These are phyloP conservation scores for Potamarius usumacintae DNA, from an alignment of 2,113 vertebrate genomes.

Conservation along the genomic window DNA sequence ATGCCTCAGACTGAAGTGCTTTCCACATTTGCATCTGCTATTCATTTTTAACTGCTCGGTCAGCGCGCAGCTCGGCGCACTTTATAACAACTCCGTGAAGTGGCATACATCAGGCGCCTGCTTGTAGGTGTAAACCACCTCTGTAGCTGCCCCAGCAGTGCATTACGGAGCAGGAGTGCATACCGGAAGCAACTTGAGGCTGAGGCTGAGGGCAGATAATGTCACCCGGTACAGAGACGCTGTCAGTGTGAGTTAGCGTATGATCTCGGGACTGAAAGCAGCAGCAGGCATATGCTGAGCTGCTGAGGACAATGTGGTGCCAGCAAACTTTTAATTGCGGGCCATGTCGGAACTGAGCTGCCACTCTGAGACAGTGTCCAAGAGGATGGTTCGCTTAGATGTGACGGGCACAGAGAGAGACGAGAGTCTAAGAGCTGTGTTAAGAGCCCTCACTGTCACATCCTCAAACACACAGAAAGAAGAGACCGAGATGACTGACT, in stretches of 20 bases:
- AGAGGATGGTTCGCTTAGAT: not conserved
- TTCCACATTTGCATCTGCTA: conserved; percentile 59
- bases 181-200: conserved; percentile 73
- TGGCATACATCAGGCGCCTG: conserved; percentile 64
- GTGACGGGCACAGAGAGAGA: conserved; percentile 32
- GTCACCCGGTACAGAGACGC: conserved; percentile 81
- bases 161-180: conserved; percentile 79
- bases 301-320: conserved; percentile 4
- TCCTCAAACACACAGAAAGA: conserved; percentile 15
- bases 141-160: conserved; percentile 74
- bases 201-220: conserved; percentile 88
- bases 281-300: conserved; percentile 51
- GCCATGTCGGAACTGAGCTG: conserved; percentile 30
- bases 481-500: not conserved
- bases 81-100: conserved; percentile 54
- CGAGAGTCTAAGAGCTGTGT: conserved; percentile 39
- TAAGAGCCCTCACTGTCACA: conserved; percentile 18
- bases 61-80: conserved; percentile 47
- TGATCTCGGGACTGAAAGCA: conserved; percentile 70
- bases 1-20: conserved; percentile 45
- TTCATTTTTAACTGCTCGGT: conserved; percentile 74
- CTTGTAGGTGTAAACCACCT: conserved; percentile 79
- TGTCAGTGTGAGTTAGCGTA: conserved; percentile 80
- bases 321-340: conserved; percentile 49
- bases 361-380: conserved; percentile 24